Percentiles rank a stretch among this genome's conserved stretches.
Evolutionary conservation across 1,140 invertebrate genomes (phyloP).

Genomic region (Ptiloglossa arizonensis): DNA sequence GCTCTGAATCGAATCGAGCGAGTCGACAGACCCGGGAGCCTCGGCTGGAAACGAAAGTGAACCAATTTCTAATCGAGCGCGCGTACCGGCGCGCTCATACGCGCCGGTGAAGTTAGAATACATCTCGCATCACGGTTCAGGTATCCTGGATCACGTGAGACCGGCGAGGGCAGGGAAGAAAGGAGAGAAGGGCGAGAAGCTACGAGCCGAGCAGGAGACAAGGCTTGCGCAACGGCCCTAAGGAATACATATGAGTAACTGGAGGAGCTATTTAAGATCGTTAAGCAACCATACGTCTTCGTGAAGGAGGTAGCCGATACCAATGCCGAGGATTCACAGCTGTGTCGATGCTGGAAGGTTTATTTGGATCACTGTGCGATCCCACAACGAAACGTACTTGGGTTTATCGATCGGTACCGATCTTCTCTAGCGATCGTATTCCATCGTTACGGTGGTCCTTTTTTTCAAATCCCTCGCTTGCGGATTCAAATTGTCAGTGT

Average conservation of each 20-base stretch:
- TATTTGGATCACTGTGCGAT: no score
- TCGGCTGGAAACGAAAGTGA: slow-evolving; percentile 47
- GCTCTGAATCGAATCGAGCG: slow-evolving; percentile 21
- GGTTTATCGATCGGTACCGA: no score
- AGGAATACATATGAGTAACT: background rate
- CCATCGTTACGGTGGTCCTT: no score
- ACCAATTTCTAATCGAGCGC: slow-evolving; percentile 61
- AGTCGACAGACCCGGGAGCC: background rate
- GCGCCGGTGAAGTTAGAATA: background rate
- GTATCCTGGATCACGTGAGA: background rate
- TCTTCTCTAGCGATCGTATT: no score
- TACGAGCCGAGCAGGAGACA: background rate
- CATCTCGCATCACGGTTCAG: slow-evolving; percentile 35
- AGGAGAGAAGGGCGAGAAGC: slow-evolving; percentile 24
- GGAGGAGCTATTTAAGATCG: background rate
- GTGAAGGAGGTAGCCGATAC: background rate
- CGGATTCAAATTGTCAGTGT: no score
- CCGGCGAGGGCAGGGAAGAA: background rate
- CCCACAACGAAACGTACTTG: no score
- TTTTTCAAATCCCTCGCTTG: no score
- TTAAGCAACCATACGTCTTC: background rate
- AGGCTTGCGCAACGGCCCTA: slow-evolving; percentile 11
- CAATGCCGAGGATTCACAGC: no score
- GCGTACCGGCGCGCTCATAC: slow-evolving; percentile 19
- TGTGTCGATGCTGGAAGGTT: background rate